Evolutionary conservation across 2,113 vertebrate species (phyloP).

Genomic region (Phalacrocorax pelagicus): DNA sequence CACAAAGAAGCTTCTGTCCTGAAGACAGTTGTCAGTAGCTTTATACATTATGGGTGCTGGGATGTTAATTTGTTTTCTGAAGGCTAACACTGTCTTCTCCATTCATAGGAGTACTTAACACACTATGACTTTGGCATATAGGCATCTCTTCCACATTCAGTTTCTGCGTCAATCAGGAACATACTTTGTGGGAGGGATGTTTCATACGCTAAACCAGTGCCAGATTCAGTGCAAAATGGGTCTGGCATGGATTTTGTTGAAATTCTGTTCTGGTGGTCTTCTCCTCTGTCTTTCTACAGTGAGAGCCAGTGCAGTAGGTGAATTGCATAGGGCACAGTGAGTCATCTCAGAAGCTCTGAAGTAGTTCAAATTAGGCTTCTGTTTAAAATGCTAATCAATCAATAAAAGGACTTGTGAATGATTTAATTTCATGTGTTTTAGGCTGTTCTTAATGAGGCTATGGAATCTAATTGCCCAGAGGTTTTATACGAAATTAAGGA

Average conservation of each 20-base stretch:
- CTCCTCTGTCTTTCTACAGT: neutral
- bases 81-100: neutral
- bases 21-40: neutral
- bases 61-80: neutral
- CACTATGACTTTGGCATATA: neutral
- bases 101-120: neutral
- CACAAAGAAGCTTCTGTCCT: neutral
- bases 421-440: slow-evolving; percentile 67
- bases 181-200: neutral
- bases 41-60: neutral
- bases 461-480: slow-evolving; percentile 78
- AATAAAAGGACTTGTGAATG: neutral
- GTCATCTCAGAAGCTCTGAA: neutral
- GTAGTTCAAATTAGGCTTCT: neutral
- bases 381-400: neutral
- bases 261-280: neutral
- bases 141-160: neutral
- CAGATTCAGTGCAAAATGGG: neutral
- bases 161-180: neutral
- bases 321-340: neutral
- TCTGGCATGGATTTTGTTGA: neutral
- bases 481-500: slow-evolving; percentile 84
- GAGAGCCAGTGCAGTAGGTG: neutral
- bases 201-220: neutral
- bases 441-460: slow-evolving; percentile 83